Base-by-base conservation (phyloP, 2,888 invertebrate genomes). In the Ophion ellenae region DNA sequence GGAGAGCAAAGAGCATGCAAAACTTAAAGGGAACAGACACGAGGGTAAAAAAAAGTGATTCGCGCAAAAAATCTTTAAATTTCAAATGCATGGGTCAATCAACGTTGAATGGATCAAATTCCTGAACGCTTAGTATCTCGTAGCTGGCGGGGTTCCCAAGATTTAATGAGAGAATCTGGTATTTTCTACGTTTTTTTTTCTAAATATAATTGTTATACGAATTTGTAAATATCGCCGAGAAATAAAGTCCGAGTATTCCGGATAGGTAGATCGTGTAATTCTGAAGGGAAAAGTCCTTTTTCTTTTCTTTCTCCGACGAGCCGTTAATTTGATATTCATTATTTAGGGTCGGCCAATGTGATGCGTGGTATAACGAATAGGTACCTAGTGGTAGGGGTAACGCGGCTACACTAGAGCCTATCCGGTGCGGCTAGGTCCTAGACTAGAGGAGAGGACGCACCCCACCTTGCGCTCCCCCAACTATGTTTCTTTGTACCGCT, bases 1-100 rank as follows among this genome's bases (percentile, higher is more conserved):
- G 66, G n/a, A 76, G 45, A 66, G 53, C 66, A 76, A 76, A 53
- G 32, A 66, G 76, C 36, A 53, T 36, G 66, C 47, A 66, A 66
- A 53, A 76, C 36, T 66, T 32, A 11, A 53, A 17, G 66, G n/a
- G 47, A 36, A 57, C n/a, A 75, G 53, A 69, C 53, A 24, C 74
- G 59, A 69, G 69, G 57, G 47, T 40, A 17, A n/a, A 77, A 57
- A 57, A 45, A 66, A 40, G 45, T n/a, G 40, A 73, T 47, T 32
- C n/a, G 40, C 17, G 53, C 14, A 66, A 78, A 64, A 78, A 78
- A 47, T 75, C 47, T 75, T 70, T 24, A 53, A n/a, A 70, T 53
- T 53, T 57, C 40, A 40, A 20, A 70, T 70, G 2, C 28, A 70
- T 14, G 53, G 53, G 53, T 24, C 28, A 53, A 40, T 53, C 70